phyloP scores from a whole-genome alignment of 2,113 vertebrate genomes.

The Colinus virginianus region DNA sequence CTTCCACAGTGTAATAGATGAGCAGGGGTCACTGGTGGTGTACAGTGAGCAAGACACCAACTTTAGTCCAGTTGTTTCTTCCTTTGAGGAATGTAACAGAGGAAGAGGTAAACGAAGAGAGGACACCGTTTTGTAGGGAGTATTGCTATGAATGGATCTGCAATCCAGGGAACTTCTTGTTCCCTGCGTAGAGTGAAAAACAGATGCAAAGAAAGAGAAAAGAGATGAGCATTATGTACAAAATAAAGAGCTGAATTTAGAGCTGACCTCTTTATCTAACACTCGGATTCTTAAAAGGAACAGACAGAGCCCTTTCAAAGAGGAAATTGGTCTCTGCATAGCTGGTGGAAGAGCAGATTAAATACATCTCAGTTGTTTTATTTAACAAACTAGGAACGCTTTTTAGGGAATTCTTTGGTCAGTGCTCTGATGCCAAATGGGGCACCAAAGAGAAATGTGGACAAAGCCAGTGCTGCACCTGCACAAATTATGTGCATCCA shows the following conservation, averaged over 20 bases:
- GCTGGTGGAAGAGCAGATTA: background rate
- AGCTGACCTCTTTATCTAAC: background rate
- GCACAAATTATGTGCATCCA: fast-evolving
- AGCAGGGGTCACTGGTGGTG: constrained; percentile 10
- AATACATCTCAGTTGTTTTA: background rate
- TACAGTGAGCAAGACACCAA: background rate
- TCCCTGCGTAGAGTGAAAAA: background rate
- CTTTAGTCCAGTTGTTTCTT: background rate
- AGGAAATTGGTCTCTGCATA: background rate
- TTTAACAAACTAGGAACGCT: background rate
- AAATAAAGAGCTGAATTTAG: background rate
- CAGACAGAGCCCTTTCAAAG: background rate
- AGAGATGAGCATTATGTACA: background rate
- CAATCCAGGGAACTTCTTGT: background rate
- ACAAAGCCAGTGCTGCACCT: fast-evolving
- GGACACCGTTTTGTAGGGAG: background rate
- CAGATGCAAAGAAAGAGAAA: background rate
- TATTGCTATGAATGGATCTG: background rate
- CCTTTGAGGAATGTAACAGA: background rate
- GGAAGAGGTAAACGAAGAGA: background rate
- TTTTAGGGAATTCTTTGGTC: background rate
- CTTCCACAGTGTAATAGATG: background rate
- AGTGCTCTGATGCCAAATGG: background rate
- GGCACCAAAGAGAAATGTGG: background rate
- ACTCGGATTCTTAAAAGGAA: background rate